These are phyloP conservation scores for Agriotes lineatus DNA, from an alignment of 2,888 invertebrate genomes.

Conservation along the genomic window DNA sequence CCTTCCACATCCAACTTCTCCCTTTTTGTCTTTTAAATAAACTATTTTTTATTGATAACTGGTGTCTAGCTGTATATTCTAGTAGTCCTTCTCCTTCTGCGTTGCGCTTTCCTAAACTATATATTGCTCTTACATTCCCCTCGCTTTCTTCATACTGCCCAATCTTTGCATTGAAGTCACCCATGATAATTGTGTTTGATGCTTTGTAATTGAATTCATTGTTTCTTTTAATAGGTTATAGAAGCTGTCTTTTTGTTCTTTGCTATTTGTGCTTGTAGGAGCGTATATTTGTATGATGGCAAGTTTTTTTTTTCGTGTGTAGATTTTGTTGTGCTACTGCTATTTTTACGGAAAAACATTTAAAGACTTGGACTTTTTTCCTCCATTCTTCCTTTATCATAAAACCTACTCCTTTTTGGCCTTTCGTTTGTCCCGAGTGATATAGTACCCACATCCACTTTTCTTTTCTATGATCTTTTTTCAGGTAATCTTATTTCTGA, in stretches of 20 bases:
- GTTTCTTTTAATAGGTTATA: not conserved
- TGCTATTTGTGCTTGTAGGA: not conserved
- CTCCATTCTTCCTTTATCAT: not conserved
- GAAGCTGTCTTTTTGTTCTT: not conserved
- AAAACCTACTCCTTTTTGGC: not conserved
- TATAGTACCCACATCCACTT: too few species aligned
- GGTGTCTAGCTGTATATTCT: not conserved
- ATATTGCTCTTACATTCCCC: not conserved
- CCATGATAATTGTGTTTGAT: not conserved
- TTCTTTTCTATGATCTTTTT: too few species aligned
- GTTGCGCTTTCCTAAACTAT: not conserved
- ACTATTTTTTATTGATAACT: not conserved
- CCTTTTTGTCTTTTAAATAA: not conserved
- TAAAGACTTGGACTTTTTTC: not conserved
- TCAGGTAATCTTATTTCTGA: not conserved
- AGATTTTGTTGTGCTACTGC: not conserved
- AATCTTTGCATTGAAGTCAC: not conserved
- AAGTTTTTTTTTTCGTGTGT: not conserved
- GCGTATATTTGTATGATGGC: slow-evolving; percentile 1
- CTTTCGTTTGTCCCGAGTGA: not conserved
- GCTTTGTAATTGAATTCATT: not conserved
- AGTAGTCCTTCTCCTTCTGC: not conserved
- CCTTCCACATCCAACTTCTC: not conserved
- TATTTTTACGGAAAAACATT: not conserved
- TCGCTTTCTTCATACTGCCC: not conserved